Conservation (phyloP, 2,113 vertebrate species). For the Proterorhinus semilunaris region DNA sequence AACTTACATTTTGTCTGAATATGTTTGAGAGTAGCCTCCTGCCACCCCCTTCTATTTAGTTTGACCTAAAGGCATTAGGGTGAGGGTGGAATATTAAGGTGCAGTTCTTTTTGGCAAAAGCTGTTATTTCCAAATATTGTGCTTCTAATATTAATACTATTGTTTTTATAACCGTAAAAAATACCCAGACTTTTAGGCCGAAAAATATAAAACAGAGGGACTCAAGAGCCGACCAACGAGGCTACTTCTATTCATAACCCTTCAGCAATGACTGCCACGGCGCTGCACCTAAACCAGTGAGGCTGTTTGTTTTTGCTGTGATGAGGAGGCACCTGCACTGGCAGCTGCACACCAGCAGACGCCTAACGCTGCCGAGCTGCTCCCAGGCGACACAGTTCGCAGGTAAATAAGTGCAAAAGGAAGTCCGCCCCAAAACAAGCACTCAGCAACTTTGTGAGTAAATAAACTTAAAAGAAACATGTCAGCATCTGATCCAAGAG, state of each 20-base stretch:
- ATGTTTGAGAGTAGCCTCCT: too few relatives aligned
- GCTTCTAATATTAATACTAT: too few relatives aligned
- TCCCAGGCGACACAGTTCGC: conserved; percentile 25
- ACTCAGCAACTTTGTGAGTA: conserved; percentile 25
- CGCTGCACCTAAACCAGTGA: conserved; percentile 26
- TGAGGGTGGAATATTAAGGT: too few relatives aligned
- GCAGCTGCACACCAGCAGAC: conserved; percentile 27
- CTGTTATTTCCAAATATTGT: too few relatives aligned
- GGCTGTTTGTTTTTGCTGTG: conserved; percentile 18
- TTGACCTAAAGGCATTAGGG: too few relatives aligned
- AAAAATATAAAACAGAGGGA: conserved; percentile 39
- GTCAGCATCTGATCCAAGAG: conserved; percentile 26
- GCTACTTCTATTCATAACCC: conserved; percentile 10
- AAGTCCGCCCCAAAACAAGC: conserved; percentile 12
- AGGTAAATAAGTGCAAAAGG: conserved; percentile 25
- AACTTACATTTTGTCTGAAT: too few relatives aligned
- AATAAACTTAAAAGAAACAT: conserved; percentile 31
- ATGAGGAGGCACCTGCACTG: conserved; percentile 28
- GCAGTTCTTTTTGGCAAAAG: too few relatives aligned
- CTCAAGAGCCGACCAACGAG: conserved; percentile 13
- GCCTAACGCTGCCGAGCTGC: conserved; percentile 32
- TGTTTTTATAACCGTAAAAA: too few relatives aligned
- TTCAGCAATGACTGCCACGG: conserved; percentile 11
- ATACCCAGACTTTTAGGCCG: too few relatives aligned
- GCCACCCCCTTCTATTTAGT: too few relatives aligned